Conservation (phyloP, 2,888 invertebrate species). For the Dermolepida albohirtum region DNA sequence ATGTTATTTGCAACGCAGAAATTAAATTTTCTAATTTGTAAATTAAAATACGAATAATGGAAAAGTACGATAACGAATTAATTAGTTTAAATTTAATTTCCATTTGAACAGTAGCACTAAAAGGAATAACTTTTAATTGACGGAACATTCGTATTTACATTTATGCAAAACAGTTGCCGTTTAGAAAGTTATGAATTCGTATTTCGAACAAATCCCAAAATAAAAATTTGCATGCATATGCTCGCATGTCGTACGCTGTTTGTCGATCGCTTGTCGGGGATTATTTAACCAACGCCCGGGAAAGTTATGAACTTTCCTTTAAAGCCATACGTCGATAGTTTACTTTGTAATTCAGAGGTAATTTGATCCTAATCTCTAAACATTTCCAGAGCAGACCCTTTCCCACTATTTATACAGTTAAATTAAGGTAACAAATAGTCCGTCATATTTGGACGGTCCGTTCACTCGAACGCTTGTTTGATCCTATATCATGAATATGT, state of each 20-base stretch:
- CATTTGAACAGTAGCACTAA: too few relatives aligned
- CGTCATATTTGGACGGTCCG: slow-evolving; percentile 20
- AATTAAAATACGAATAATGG: too few relatives aligned
- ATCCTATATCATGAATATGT: slow-evolving; percentile 33
- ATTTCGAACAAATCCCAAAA: too few relatives aligned
- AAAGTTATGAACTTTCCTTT: slow-evolving; percentile 27
- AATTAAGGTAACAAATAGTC: slow-evolving; percentile 38
- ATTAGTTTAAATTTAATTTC: too few relatives aligned
- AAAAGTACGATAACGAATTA: too few relatives aligned
- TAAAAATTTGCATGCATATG: too few relatives aligned
- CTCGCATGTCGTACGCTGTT: background rate
- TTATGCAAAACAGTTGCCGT: too few relatives aligned
- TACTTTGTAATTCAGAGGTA: slow-evolving; percentile 29
- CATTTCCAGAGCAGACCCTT: slow-evolving; percentile 23
- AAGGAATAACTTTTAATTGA: too few relatives aligned
- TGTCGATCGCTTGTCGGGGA: slow-evolving; percentile 4
- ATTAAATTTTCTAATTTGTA: too few relatives aligned
- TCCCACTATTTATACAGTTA: slow-evolving; percentile 36
- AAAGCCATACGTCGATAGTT: slow-evolving; percentile 33
- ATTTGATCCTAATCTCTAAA: slow-evolving; percentile 34
- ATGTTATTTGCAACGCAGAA: too few relatives aligned
- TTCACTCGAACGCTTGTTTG: background rate
- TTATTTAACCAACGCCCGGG: slow-evolving; percentile 8
- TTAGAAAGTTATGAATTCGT: too few relatives aligned
- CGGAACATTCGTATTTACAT: too few relatives aligned